These are phyloP conservation scores for Bombus ignitus DNA, from an alignment of 1,140 invertebrate genomes.

Conservation along the genomic window DNA sequence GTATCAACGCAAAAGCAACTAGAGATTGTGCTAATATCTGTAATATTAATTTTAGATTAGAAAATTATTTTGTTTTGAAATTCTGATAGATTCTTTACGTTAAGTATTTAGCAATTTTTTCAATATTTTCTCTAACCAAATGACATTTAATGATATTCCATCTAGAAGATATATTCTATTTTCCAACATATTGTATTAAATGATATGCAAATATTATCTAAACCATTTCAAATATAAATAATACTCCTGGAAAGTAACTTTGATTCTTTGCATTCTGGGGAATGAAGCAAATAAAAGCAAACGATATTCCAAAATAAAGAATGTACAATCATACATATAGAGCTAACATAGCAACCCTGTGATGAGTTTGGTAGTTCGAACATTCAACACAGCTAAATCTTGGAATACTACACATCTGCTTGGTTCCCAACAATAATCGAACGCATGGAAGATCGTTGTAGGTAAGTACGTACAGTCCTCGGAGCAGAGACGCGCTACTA, in stretches of 20 bases:
- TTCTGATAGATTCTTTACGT: not conserved
- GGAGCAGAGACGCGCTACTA: constrained; percentile 55
- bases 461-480: constrained; percentile 35
- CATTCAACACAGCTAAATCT: not conserved
- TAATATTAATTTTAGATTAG: not conserved
- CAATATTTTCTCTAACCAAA: not conserved
- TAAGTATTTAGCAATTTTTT: not conserved
- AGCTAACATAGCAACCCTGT: not conserved
- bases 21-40: not conserved
- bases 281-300: not conserved
- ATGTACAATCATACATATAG: not conserved
- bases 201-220: no score
- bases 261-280: not conserved
- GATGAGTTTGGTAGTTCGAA: not conserved
- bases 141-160: not conserved
- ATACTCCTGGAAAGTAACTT: not conserved
- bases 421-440: not conserved
- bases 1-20: not conserved
- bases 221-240: no score
- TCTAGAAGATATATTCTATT: not conserved
- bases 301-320: not conserved
- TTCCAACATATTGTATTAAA: not conserved
- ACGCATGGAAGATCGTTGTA: not conserved
- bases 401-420: not conserved
- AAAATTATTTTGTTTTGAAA: not conserved